Evolutionary conservation across 2,888 invertebrate species (phyloP).

Genomic region (Barypeithes pellucidus): DNA sequence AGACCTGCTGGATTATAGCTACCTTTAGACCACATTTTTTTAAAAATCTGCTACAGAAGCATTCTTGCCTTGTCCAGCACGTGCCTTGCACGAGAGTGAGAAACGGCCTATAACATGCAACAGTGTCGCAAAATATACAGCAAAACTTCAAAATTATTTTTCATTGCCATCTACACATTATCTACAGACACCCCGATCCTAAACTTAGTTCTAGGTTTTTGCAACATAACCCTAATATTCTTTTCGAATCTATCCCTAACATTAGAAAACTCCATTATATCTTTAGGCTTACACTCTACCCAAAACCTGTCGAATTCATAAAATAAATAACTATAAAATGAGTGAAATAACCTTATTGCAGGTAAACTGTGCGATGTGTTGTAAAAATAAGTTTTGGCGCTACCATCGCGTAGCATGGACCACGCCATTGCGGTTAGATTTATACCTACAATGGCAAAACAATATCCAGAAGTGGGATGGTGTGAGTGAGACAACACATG

Average conservation of each 20-base stretch:
- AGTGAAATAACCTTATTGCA: conserved; percentile 86
- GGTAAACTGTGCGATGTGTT: conserved; percentile 82
- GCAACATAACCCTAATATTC: conserved; percentile 78
- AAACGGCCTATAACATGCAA: too few species aligned
- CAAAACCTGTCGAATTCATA: conserved; percentile 96
- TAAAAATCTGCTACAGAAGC: not conserved
- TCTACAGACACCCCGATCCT: conserved; percentile 87
- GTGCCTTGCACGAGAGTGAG: too few species aligned
- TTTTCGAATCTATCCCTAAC: conserved; percentile 90
- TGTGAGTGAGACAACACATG: conserved; percentile 90
- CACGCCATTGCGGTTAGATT: conserved; percentile 95
- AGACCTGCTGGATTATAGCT: too few species aligned
- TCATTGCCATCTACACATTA: conserved; percentile 72
- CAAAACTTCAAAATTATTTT: not conserved
- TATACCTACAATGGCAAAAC: conserved; percentile 93
- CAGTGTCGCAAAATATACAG: not conserved
- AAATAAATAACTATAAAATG: conserved; percentile 94
- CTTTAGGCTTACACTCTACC: conserved; percentile 91
- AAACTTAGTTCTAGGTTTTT: conserved; percentile 81
- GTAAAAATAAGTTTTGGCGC: conserved; percentile 93
- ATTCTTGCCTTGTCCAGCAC: conserved; percentile 2
- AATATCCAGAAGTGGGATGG: conserved; percentile 92
- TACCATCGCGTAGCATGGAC: conserved; percentile 84
- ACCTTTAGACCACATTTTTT: not conserved
- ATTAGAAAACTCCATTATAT: conserved; percentile 96